A percentile compares a stretch with the other conserved stretches of the same genome.
Conservation (phyloP, 2,113 vertebrate genomes). For the Nothobranchius kuhntae region DNA sequence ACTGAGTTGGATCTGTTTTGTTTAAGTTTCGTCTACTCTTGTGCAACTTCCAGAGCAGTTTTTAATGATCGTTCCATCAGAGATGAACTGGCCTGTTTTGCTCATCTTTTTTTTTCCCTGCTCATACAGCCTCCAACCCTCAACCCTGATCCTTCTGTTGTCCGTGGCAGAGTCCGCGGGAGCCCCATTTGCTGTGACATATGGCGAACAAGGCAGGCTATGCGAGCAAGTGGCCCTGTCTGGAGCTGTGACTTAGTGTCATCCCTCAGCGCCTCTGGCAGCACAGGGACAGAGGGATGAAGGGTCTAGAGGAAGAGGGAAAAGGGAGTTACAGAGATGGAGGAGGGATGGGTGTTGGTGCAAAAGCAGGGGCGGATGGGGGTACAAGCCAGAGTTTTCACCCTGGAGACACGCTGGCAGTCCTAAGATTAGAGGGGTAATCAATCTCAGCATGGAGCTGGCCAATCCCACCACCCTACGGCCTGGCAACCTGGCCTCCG, state of each 20-base stretch:
- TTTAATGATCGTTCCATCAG: slow-evolving; percentile 35
- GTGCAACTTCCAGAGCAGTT: slow-evolving; percentile 16
- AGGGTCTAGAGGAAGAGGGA: slow-evolving; percentile 65
- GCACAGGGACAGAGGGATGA: slow-evolving; percentile 73
- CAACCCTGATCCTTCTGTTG: slow-evolving; percentile 43
- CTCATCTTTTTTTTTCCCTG: slow-evolving; percentile 17
- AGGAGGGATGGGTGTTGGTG: slow-evolving; percentile 48
- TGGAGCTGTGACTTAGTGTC: slow-evolving; percentile 77
- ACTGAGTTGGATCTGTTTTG: slow-evolving; percentile 1
- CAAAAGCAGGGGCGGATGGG: slow-evolving; percentile 14
- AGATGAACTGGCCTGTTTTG: slow-evolving; percentile 18
- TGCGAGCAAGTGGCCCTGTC: slow-evolving; percentile 76
- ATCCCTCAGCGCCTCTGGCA: slow-evolving; percentile 74
- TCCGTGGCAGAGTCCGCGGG: slow-evolving; percentile 58
- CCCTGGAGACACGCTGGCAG: slow-evolving; percentile 77
- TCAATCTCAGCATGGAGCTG: slow-evolving; percentile 74
- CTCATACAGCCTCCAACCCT: slow-evolving; percentile 37
- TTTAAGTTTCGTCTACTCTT: slow-evolving; percentile 25
- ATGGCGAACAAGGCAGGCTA: slow-evolving; percentile 64
- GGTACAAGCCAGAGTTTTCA: slow-evolving; percentile 65
- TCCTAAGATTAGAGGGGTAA: slow-evolving; percentile 73
- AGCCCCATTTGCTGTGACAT: slow-evolving; percentile 76
- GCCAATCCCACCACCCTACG: slow-evolving; percentile 64
- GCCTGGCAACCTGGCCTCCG: slow-evolving; percentile 66
- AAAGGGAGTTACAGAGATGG: slow-evolving; percentile 55